phyloP scores from a whole-genome alignment of 2,888 invertebrate genomes.

The Ptilodon capucinus region DNA sequence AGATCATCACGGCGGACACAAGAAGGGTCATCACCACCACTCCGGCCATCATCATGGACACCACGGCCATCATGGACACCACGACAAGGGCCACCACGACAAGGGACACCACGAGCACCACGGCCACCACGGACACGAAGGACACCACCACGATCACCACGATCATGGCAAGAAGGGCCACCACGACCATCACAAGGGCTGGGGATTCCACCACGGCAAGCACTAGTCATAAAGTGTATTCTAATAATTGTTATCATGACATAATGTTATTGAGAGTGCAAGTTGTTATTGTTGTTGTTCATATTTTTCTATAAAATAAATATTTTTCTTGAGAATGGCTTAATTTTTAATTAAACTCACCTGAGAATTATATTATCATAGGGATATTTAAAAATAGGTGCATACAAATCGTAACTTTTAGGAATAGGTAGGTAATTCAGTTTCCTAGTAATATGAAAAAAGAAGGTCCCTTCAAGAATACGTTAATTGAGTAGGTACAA shows the following conservation, averaged over 20 bases:
- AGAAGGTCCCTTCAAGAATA: too few species aligned
- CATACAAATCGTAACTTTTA: too few species aligned
- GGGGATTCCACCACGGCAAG: slow-evolving; percentile 84
- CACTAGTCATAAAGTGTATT: slow-evolving; percentile 44
- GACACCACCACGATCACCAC: slow-evolving; percentile 87
- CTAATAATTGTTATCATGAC: slow-evolving; percentile 22
- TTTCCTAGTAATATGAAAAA: too few species aligned
- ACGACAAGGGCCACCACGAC: slow-evolving; percentile 90
- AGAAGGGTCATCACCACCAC: slow-evolving; percentile 90
- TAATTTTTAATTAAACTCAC: too few species aligned
- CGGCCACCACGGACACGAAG: slow-evolving; percentile 88
- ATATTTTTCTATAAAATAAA: slow-evolving; percentile 58
- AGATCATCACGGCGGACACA: slow-evolving; percentile 88
- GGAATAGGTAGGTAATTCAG: too few species aligned
- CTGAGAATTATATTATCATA: too few species aligned
- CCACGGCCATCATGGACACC: slow-evolving; percentile 89
- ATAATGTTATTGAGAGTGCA: slow-evolving; percentile 53
- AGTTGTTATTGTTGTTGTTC: slow-evolving; percentile 53
- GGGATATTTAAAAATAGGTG: too few species aligned
- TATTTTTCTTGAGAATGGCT: slow-evolving; percentile 14
- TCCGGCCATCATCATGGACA: slow-evolving; percentile 89
- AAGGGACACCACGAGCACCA: slow-evolving; percentile 90
- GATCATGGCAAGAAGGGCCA: slow-evolving; percentile 89
- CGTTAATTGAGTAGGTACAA: too few species aligned
- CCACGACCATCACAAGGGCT: slow-evolving; percentile 87